Evolutionary conservation across 1,140 invertebrate species (phyloP).

Genomic region (Melanaphis sacchari): DNA sequence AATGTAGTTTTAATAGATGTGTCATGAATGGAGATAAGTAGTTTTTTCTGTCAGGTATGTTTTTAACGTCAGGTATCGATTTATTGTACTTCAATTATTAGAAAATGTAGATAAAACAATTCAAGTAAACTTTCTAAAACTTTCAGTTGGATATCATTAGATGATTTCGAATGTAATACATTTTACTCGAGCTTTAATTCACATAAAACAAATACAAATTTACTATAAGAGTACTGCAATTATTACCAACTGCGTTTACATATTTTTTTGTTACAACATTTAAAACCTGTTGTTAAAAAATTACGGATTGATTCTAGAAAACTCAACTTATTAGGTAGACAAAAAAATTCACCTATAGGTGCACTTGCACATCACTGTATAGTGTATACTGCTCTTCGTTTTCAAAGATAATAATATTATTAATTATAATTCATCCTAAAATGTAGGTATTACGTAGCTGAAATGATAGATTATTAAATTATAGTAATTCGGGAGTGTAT

Average conservation of each 20-base stretch:
- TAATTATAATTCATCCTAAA: not conserved
- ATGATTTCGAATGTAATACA: not conserved
- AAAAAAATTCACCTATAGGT: not conserved
- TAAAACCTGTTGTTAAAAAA: not conserved
- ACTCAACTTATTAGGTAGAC: not conserved
- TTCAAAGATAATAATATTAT: not conserved
- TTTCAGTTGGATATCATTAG: not conserved
- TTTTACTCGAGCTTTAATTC: not conserved
- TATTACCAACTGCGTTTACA: not conserved
- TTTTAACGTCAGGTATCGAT: not conserved
- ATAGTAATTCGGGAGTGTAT: not conserved
- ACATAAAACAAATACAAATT: not conserved
- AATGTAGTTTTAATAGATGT: not conserved
- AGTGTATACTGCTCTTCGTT: not conserved
- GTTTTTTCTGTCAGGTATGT: too few relatives aligned
- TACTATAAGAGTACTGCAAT: too few relatives aligned
- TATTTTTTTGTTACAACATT: not conserved
- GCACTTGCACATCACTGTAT: not conserved
- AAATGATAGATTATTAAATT: not conserved
- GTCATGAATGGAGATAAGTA: not conserved
- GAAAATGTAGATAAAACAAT: not conserved
- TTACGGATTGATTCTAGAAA: not conserved
- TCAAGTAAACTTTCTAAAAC: not conserved
- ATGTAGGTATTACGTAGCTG: not conserved
- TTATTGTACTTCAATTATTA: not conserved